Percentiles rank a stretch among this genome's conserved stretches.
These are phyloP conservation scores for Sceliomorpha sp. DNA, from an alignment of 2,888 invertebrate species.

Conservation along the genomic window DNA sequence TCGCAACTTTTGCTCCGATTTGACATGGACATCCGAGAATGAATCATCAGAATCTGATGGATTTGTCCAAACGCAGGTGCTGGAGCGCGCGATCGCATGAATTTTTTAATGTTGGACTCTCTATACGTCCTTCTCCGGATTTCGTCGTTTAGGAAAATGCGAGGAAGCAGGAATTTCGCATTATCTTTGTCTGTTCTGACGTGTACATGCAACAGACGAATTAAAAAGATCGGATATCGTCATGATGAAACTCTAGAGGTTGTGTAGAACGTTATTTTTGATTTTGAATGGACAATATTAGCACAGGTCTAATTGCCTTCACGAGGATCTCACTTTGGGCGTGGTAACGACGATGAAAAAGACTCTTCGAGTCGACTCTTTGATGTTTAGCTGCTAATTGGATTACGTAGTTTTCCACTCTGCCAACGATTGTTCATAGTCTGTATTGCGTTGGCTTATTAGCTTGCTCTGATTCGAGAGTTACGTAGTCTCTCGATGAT, in stretches of 20 bases:
- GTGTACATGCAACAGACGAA: no score
- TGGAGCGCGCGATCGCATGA: neutral
- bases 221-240: no score
- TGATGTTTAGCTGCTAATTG: conserved; percentile 54
- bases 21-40: conserved; percentile 10
- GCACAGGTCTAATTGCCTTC: conserved; percentile 33
- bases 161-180: no score
- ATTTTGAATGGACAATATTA: conserved; percentile 25
- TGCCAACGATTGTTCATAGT: conserved; percentile 48
- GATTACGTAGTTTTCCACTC: conserved; percentile 55
- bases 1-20: conserved; percentile 30
- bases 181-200: no score
- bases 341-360: conserved; percentile 45
- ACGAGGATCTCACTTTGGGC: conserved; percentile 33
- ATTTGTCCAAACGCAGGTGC: conserved; percentile 7
- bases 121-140: neutral
- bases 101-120: neutral
- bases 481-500: conserved; percentile 28
- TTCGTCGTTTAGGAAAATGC: no score
- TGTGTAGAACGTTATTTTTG: no score
- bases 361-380: conserved; percentile 39
- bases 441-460: conserved; percentile 40
- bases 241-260: no score
- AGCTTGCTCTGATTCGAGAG: conserved; percentile 34
- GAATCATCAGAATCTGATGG: conserved; percentile 17